These are phyloP conservation scores for Cynoglossus semilaevis DNA, from an alignment of 2,113 vertebrate species.

Conservation along the genomic window DNA sequence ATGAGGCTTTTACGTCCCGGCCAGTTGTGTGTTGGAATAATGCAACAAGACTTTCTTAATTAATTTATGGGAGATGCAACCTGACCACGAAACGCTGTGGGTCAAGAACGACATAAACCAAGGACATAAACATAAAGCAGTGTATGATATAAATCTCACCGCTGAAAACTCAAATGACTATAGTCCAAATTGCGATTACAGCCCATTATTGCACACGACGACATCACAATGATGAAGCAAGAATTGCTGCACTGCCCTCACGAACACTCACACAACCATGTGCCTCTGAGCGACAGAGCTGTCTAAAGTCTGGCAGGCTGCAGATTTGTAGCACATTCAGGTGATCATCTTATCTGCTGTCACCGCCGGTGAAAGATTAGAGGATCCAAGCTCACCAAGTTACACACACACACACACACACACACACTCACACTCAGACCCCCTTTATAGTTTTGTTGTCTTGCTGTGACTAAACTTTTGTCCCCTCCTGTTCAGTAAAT, in stretches of 20 bases:
- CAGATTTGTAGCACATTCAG: constrained; percentile 69
- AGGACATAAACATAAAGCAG: too few species aligned
- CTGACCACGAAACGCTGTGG: too few species aligned
- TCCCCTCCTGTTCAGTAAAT: constrained; percentile 43
- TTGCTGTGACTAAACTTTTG: constrained; percentile 26
- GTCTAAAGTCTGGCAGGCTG: constrained; percentile 67
- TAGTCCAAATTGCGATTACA: too few species aligned
- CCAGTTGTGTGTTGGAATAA: too few species aligned
- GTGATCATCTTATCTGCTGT: constrained; percentile 77
- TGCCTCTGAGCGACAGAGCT: constrained; percentile 53
- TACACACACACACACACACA: neutral
- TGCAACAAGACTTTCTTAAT: too few species aligned
- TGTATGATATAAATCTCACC: too few species aligned
- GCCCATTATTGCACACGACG: too few species aligned
- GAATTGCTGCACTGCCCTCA: constrained; percentile 34
- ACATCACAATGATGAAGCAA: constrained; percentile 20
- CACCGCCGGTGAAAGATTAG: constrained; percentile 68
- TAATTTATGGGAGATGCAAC: too few species aligned
- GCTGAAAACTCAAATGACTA: too few species aligned
- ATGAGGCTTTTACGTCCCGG: too few species aligned
- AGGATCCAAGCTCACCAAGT: constrained; percentile 43
- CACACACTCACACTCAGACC: constrained; percentile 8
- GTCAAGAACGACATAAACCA: too few species aligned
- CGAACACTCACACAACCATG: too few species aligned
- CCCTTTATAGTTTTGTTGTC: constrained; percentile 3